A percentile compares a stretch with the other conserved stretches of the same genome.
These are phyloP conservation scores for Mythimna loreyi DNA, from an alignment of 2,888 invertebrate species.

Conservation along the genomic window DNA sequence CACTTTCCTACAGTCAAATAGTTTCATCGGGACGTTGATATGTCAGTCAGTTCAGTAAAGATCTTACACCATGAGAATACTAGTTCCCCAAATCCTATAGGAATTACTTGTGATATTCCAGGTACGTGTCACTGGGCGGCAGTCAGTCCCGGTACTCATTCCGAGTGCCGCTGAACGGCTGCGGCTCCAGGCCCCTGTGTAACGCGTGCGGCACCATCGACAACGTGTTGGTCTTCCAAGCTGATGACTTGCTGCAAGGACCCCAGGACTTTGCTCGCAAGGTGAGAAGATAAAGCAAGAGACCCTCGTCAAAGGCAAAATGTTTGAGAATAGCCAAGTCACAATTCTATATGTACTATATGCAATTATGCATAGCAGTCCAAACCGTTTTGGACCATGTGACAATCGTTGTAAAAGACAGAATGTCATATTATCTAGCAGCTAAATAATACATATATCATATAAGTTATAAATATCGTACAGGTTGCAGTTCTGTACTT, in stretches of 20 bases:
- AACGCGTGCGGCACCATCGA: slow-evolving; percentile 92
- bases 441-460: too few species aligned
- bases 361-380: too few species aligned
- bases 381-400: too few species aligned
- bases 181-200: slow-evolving; percentile 92
- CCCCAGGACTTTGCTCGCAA: slow-evolving; percentile 92
- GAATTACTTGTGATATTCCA: slow-evolving; percentile 69
- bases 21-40: too few species aligned
- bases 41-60: background rate
- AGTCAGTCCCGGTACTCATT: slow-evolving; percentile 91
- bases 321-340: too few species aligned
- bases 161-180: slow-evolving; percentile 92
- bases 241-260: slow-evolving; percentile 92
- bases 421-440: too few species aligned
- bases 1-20: too few species aligned
- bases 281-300: slow-evolving; percentile 69
- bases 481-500: too few species aligned
- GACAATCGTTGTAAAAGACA: too few species aligned
- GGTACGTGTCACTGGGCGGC: slow-evolving; percentile 91
- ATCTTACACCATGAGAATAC: background rate
- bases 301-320: background rate
- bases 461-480: too few species aligned
- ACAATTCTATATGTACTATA: too few species aligned
- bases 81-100: background rate
- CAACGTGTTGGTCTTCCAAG: slow-evolving; percentile 93